A percentile compares a stretch with the other conserved stretches of the same genome.
Conservation (phyloP, 2,797 vertebrate genomes). For the Catamblyrhynchus diadema region DNA sequence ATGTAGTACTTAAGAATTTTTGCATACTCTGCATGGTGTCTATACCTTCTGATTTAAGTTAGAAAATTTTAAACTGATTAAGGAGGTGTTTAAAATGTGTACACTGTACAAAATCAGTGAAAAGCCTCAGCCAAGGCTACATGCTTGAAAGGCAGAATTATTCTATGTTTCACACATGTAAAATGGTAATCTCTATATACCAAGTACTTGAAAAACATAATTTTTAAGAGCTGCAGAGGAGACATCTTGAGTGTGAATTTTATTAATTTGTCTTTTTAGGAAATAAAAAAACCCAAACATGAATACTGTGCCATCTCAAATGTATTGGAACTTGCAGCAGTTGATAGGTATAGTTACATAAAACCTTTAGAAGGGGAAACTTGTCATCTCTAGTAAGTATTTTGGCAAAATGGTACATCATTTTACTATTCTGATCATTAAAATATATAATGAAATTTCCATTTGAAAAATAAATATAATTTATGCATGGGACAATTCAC, state of each 20-base stretch:
- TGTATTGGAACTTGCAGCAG: not conserved
- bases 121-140: not conserved
- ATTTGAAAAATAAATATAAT: not conserved
- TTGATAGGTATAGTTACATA: not conserved
- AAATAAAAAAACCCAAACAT: not conserved
- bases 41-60: not conserved
- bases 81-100: not conserved
- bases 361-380: not conserved
- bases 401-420: not conserved
- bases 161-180: not conserved
- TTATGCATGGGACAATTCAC: not conserved
- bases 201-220: not conserved
- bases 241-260: not conserved
- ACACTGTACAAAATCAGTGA: not conserved
- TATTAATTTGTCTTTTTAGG: not conserved
- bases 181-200: not conserved
- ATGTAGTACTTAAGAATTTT: not conserved
- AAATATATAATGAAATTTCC: not conserved
- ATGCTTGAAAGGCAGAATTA: not conserved
- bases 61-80: not conserved
- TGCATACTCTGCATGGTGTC: not conserved
- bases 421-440: not conserved
- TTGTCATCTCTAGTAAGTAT: not conserved
- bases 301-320: not conserved
- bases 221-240: not conserved